Evolutionary conservation across 2,113 vertebrate genomes (phyloP).

Genomic region (Chaetura pelagica): DNA sequence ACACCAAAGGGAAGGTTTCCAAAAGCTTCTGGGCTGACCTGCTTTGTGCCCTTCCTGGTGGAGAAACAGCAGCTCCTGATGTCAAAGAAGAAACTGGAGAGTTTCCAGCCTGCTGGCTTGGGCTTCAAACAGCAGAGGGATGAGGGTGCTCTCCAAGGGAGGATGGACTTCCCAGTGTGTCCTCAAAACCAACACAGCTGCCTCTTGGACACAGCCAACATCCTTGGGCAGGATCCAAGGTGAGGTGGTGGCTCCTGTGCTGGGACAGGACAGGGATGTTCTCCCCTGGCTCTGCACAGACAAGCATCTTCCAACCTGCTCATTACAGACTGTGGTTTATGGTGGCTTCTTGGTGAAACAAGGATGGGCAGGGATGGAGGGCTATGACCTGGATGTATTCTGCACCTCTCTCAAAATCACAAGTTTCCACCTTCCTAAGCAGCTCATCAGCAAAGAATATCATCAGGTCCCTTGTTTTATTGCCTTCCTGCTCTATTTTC

Average conservation of each 20-base stretch:
- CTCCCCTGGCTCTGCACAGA: background rate
- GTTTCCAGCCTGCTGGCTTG: background rate
- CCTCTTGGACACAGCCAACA: background rate
- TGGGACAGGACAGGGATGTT: background rate
- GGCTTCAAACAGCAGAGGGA: background rate
- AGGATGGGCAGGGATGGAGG: background rate
- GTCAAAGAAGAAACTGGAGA: background rate
- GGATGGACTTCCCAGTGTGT: background rate
- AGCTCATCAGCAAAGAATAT: background rate
- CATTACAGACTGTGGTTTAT: background rate
- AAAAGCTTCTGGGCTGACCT: background rate
- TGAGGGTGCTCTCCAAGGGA: accelerated
- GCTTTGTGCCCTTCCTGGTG: background rate
- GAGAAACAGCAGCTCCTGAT: background rate
- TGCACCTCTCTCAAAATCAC: background rate
- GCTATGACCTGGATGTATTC: background rate
- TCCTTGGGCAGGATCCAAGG: background rate
- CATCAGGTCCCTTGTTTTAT: background rate
- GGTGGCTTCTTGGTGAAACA: background rate
- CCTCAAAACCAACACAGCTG: background rate
- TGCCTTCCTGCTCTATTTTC: background rate
- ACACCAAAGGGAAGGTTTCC: background rate
- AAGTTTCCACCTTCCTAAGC: background rate
- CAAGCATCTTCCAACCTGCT: background rate
- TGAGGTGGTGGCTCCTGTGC: accelerated